Conservation (phyloP, 2,797 vertebrate genomes). For the Knipowitschia caucasica region DNA sequence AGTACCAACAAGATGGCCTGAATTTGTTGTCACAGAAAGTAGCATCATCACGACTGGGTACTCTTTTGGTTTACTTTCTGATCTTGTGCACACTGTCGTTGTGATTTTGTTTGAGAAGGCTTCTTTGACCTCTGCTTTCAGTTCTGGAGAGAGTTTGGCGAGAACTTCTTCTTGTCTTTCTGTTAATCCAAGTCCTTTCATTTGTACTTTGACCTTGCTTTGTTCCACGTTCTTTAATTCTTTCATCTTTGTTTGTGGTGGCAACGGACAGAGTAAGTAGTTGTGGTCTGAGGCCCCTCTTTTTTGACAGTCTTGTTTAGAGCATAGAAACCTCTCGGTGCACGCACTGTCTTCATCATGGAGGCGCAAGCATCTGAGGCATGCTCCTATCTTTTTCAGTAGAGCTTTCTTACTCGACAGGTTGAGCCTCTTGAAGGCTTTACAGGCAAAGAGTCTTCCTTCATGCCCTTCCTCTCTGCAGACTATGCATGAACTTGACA, state of each 20-base stretch:
- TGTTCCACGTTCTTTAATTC: background rate
- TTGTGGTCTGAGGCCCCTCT: background rate
- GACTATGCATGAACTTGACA: background rate
- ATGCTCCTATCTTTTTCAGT: conserved; percentile 3
- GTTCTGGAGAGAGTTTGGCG: conserved; percentile 10
- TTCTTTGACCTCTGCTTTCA: conserved; percentile 16
- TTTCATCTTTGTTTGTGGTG: background rate
- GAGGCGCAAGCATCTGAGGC: conserved; percentile 5
- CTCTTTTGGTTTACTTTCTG: background rate
- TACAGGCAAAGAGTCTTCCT: conserved; percentile 15
- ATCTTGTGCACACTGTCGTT: background rate
- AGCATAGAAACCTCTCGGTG: conserved; percentile 10
- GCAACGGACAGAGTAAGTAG: conserved; percentile 12
- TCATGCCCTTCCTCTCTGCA: conserved; percentile 6
- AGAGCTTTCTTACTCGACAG: conserved; percentile 1
- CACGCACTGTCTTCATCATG: conserved; percentile 5
- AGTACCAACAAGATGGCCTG: conserved; percentile 2
- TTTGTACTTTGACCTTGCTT: background rate
- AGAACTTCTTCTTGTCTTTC: conserved; percentile 15
- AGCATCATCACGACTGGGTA: conserved; percentile 23
- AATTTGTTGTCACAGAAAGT: conserved; percentile 14
- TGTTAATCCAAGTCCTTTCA: conserved; percentile 10
- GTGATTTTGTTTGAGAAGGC: conserved; percentile 21
- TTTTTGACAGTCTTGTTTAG: conserved; percentile 5
- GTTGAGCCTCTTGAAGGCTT: conserved; percentile 8